phyloP scores from a whole-genome alignment of 2,888 invertebrate species.

The Philopedon plagiatum region DNA sequence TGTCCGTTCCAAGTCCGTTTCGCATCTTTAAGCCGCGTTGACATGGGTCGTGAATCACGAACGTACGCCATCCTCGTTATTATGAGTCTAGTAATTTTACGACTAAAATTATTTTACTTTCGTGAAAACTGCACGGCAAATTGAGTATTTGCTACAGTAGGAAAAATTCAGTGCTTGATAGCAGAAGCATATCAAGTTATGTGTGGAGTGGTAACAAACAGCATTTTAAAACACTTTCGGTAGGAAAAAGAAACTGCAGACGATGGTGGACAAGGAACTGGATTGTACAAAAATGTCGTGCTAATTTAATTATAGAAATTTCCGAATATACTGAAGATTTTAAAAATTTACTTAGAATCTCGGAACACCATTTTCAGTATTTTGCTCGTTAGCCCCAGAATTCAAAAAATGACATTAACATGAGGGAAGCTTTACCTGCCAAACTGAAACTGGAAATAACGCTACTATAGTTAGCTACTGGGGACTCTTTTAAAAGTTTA shows the following conservation, averaged over 20 bases:
- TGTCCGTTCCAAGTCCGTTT: no score
- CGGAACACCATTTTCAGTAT: slow-evolving; percentile 12
- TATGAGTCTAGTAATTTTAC: neutral
- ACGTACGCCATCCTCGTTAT: neutral
- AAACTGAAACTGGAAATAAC: neutral
- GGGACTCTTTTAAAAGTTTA: slow-evolving; percentile 18
- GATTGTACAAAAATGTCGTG: neutral
- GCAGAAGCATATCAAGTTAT: slow-evolving; percentile 16
- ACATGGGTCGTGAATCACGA: neutral
- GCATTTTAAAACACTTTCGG: neutral
- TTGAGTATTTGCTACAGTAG: neutral
- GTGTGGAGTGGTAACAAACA: neutral
- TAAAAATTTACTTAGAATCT: neutral
- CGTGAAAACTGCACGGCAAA: neutral
- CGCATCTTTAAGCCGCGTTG: neutral
- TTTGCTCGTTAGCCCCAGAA: slow-evolving; percentile 19
- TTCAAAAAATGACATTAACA: slow-evolving; percentile 22
- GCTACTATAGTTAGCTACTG: slow-evolving; percentile 13
- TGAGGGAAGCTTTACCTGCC: neutral
- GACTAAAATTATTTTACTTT: neutral
- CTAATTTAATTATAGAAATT: neutral
- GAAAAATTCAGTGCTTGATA: slow-evolving; percentile 18
- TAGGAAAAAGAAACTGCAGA: neutral
- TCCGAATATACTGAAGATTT: neutral
- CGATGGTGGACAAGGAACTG: neutral